These are phyloP conservation scores for Muricea muricata DNA, from an alignment of 92 coral and sea anemone genomes.

Conservation along the genomic window DNA sequence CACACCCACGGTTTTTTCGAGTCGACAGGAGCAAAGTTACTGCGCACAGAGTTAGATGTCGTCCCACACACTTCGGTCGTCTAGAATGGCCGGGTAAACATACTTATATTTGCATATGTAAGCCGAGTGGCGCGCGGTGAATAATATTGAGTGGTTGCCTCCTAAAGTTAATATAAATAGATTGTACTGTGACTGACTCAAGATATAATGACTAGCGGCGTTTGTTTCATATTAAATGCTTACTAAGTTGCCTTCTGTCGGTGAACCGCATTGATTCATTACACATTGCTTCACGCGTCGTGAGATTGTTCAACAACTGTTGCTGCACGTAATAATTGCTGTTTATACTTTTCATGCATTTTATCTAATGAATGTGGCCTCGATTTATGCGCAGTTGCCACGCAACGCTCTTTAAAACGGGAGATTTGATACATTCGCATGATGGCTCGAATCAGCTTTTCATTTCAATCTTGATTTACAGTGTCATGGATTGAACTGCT, in stretches of 20 bases:
- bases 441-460: slow-evolving; percentile 6
- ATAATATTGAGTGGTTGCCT: slow-evolving; percentile 43
- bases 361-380: not conserved
- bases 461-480: not conserved
- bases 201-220: not conserved
- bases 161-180: slow-evolving; percentile 33
- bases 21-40: not conserved
- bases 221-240: slow-evolving; percentile 12
- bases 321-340: slow-evolving; percentile 9
- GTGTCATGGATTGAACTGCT: not conserved
- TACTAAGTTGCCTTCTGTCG: slow-evolving; percentile 1
- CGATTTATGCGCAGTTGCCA: slow-evolving; percentile 12
- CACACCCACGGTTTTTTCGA: slow-evolving; percentile 26
- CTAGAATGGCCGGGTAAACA: slow-evolving; percentile 16
- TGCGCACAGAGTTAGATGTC: not conserved
- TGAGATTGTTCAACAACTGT: not conserved
- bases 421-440: not conserved
- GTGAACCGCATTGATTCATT: slow-evolving; percentile 23
- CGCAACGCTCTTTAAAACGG: slow-evolving; percentile 16
- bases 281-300: not conserved
- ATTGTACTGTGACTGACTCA: slow-evolving; percentile 2
- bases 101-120: slow-evolving; percentile 19
- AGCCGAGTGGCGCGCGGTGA: slow-evolving; percentile 23
- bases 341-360: slow-evolving; percentile 7
- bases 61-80: not conserved